Conservation (phyloP, 2,113 vertebrate species). For the Boulengerochromis microlepis region DNA sequence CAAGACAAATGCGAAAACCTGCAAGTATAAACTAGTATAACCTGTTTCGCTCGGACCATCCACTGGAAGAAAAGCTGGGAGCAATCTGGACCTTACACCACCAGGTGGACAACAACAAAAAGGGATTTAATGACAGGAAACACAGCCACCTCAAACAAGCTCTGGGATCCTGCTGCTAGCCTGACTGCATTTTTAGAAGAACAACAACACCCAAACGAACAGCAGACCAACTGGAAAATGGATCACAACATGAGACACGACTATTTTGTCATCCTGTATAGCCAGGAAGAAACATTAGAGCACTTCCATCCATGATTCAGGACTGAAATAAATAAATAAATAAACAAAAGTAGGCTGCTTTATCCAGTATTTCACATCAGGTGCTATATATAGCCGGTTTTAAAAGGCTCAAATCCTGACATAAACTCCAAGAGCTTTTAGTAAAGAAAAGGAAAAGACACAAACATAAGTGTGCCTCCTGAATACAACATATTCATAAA, state of each 20-base stretch:
- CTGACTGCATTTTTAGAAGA: conserved; percentile 24
- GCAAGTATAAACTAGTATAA: background rate
- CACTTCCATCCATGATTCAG: background rate
- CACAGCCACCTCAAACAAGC: conserved; percentile 5
- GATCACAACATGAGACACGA: conserved; percentile 11
- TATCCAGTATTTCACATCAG: background rate
- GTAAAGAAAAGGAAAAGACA: background rate
- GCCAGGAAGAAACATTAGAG: background rate
- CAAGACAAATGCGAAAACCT: background rate
- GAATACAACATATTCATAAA: background rate
- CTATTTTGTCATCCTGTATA: background rate
- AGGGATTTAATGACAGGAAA: background rate
- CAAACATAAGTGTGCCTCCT: background rate
- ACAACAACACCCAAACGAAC: conserved; percentile 18
- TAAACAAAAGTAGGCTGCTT: background rate
- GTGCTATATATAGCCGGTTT: background rate
- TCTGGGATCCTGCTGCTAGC: conserved; percentile 8
- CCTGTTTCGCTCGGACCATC: background rate
- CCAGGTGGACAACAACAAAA: background rate
- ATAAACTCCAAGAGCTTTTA: background rate
- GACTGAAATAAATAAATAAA: background rate
- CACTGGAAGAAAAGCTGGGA: background rate
- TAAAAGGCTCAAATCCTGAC: background rate
- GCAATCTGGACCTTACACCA: background rate
- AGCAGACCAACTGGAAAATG: conserved; percentile 9